Evolutionary conservation across 2,888 invertebrate species (phyloP).

Genomic region (Melanchra persicariae): DNA sequence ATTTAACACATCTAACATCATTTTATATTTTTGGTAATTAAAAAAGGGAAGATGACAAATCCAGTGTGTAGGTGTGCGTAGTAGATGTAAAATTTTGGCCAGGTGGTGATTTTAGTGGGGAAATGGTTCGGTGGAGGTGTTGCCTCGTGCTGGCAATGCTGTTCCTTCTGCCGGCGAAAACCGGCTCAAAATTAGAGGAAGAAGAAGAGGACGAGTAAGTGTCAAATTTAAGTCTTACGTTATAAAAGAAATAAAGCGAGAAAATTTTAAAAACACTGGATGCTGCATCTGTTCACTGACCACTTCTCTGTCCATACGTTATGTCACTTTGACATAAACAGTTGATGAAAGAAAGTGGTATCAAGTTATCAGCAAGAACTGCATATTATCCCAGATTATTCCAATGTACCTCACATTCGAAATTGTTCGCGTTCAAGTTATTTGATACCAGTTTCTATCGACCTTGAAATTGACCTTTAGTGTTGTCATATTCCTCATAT

Average conservation of each 20-base stretch:
- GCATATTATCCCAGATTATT: no score
- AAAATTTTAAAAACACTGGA: not conserved
- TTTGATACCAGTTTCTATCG: not conserved
- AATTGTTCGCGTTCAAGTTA: not conserved
- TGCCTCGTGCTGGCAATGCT: conserved; percentile 81
- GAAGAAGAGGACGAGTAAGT: conserved; percentile 79
- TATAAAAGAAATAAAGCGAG: not conserved
- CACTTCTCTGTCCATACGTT: not conserved
- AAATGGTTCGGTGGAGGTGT: conserved; percentile 85
- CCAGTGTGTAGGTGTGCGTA: conserved; percentile 76
- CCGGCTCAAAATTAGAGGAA: conserved; percentile 76
- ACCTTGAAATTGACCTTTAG: not conserved
- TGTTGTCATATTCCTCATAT: not conserved
- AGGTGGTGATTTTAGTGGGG: conserved; percentile 65
- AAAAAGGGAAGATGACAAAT: conserved; percentile 84
- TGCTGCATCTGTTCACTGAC: conserved; percentile 1
- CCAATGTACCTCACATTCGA: not conserved
- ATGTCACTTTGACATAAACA: conserved; percentile 29
- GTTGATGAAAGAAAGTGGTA: not conserved
- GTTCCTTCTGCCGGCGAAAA: conserved; percentile 78
- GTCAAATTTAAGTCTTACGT: not conserved
- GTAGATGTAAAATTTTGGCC: conserved; percentile 64
- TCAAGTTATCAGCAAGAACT: conserved; percentile 1
- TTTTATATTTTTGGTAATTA: conserved; percentile 73
- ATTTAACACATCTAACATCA: conserved; percentile 61